phyloP scores from a whole-genome alignment of 2,888 invertebrate genomes.

The Gibbula magus region DNA sequence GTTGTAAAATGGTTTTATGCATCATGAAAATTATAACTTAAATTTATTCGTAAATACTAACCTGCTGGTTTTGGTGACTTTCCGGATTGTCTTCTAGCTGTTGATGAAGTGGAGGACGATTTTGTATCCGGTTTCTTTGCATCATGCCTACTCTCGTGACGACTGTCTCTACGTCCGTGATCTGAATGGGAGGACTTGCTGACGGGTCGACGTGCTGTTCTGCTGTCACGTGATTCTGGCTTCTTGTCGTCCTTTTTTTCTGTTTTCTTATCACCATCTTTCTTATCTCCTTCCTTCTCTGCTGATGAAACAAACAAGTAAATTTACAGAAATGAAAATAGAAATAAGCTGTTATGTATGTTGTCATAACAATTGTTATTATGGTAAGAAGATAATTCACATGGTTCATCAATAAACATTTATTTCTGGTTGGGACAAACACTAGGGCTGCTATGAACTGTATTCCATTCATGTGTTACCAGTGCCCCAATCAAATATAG shows the following conservation, averaged over 20 bases:
- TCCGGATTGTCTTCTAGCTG: conserved; percentile 5
- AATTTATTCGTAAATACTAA: no score
- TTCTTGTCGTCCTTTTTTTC: conserved; percentile 51
- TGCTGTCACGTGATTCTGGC: conserved; percentile 26
- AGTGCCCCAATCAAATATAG: no score
- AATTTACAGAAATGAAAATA: no score
- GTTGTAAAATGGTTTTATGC: no score
- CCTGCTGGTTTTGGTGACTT: conserved; percentile 5
- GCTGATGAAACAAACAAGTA: conserved; percentile 18
- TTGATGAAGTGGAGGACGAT: conserved; percentile 18
- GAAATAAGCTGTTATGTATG: background rate
- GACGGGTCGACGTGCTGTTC: background rate
- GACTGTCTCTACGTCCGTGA: conserved; percentile 25
- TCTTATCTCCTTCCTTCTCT: conserved; percentile 51
- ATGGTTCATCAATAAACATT: no score
- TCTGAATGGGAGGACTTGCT: background rate
- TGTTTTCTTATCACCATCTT: conserved; percentile 54
- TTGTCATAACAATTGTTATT: no score
- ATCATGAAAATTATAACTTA: no score
- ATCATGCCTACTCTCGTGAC: conserved; percentile 17
- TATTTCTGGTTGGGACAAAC: no score
- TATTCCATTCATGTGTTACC: no score
- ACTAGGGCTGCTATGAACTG: no score
- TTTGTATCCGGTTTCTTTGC: conserved; percentile 36
- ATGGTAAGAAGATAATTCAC: no score